A percentile compares a stretch with the other conserved stretches of the same genome.
These are phyloP conservation scores for Apamea epomidion DNA, from an alignment of 2,888 invertebrate genomes.

Conservation along the genomic window DNA sequence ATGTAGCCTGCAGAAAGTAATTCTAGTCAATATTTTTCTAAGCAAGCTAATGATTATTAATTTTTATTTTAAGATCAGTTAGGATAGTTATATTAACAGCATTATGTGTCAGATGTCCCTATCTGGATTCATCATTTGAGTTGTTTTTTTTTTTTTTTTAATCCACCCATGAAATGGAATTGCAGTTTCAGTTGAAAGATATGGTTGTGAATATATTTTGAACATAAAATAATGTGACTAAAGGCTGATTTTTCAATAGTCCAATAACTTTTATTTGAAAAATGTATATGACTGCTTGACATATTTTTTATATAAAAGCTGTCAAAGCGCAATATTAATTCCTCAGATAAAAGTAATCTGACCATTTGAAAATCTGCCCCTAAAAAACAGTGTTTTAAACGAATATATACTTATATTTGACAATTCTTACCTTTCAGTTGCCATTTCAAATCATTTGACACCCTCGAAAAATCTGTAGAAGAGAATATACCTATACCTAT, in stretches of 20 bases:
- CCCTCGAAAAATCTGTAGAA: constrained; percentile 9
- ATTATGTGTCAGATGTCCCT: constrained; percentile 86
- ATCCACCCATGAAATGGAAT: neutral
- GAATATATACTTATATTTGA: neutral
- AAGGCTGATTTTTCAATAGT: no score
- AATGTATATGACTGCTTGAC: no score
- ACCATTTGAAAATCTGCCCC: no score
- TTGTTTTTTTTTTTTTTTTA: neutral
- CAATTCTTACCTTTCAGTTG: constrained; percentile 22
- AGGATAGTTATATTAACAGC: constrained; percentile 85
- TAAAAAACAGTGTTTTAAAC: neutral
- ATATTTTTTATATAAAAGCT: no score
- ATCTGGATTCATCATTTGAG: constrained; percentile 82
- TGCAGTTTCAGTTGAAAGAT: neutral
- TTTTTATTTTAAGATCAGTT: constrained; percentile 46
- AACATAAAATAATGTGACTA: neutral
- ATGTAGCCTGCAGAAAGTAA: constrained; percentile 13
- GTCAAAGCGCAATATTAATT: no score
- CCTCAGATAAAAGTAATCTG: no score
- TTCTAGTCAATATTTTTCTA: neutral
- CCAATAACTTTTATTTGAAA: no score
- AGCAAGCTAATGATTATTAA: neutral
- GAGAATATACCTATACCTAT: neutral
- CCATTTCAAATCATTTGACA: neutral
- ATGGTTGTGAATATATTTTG: neutral